Evolutionary conservation across 2,113 vertebrate genomes (phyloP).

Genomic region (Bos taurus): DNA sequence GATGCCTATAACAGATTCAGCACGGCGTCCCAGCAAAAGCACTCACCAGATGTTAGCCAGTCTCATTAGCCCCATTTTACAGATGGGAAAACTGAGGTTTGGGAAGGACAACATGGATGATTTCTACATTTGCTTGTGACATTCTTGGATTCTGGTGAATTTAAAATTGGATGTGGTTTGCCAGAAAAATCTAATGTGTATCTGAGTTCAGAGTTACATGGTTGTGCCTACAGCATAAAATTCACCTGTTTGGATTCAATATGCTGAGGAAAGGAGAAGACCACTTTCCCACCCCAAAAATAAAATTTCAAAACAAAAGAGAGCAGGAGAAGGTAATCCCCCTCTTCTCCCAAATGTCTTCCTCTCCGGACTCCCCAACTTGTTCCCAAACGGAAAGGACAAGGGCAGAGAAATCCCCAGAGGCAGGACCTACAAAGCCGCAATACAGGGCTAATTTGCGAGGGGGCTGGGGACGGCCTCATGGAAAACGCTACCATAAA

Average conservation of each 20-base stretch:
- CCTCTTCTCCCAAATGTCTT: neutral
- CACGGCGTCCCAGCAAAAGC: neutral
- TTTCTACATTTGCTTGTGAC: neutral
- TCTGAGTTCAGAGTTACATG: neutral
- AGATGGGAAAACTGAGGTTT: slow-evolving; percentile 1
- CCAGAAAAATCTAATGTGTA: neutral
- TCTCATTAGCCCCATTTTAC: neutral
- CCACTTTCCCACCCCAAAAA: neutral
- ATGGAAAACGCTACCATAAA: slow-evolving; percentile 88
- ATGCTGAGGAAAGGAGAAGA: neutral
- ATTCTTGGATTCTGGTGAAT: neutral
- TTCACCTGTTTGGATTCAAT: neutral
- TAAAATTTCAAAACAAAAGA: neutral
- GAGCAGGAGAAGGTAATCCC: neutral
- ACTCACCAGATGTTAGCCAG: neutral
- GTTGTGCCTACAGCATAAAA: neutral
- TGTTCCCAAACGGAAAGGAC: neutral
- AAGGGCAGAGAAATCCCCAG: slow-evolving; percentile 54
- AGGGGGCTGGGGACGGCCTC: slow-evolving; percentile 49
- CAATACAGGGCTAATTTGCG: slow-evolving; percentile 26
- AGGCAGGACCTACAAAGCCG: slow-evolving; percentile 42
- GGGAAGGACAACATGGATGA: rapidly evolving
- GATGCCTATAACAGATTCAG: neutral
- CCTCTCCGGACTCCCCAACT: neutral
- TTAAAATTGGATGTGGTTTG: neutral